Evolutionary conservation across 1,140 invertebrate genomes (phyloP).

Genomic region (Monomorium pharaonis): DNA sequence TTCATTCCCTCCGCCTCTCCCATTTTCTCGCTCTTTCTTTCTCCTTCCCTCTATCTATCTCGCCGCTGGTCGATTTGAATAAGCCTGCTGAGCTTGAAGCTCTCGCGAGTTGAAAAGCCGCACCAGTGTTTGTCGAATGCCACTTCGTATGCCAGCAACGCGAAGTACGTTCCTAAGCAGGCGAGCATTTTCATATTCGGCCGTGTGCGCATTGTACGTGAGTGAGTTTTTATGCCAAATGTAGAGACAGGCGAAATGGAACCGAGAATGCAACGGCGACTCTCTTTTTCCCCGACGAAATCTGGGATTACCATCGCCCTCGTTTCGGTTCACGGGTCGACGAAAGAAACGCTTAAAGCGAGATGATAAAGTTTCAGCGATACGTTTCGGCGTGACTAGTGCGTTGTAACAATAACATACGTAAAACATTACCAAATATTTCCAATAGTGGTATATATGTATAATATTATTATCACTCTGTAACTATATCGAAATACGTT

Average conservation of each 20-base stretch:
- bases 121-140: constrained; percentile 77
- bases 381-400: not conserved
- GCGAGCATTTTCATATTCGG: constrained; percentile 67
- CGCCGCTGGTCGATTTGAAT: constrained; percentile 74
- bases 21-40: not conserved
- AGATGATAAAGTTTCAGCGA: constrained; percentile 21
- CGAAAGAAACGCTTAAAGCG: constrained; percentile 34
- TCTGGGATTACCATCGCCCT: constrained; percentile 52
- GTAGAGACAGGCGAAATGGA: constrained; percentile 39
- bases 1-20: not conserved
- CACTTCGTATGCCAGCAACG: constrained; percentile 76
- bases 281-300: constrained; percentile 35
- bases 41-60: not conserved
- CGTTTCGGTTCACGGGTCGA: constrained; percentile 9
- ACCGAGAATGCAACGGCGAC: constrained; percentile 23
- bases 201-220: constrained; percentile 40
- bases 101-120: constrained; percentile 74
- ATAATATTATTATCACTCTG: not conserved
- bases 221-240: constrained; percentile 42
- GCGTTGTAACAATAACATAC: not conserved
- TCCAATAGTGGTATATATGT: not conserved
- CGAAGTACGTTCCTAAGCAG: constrained; percentile 66
- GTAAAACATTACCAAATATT: constrained; percentile 17
- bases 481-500: not conserved
- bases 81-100: constrained; percentile 71